A percentile compares a stretch with the other conserved stretches of the same genome.
These are phyloP conservation scores for Pontoporia blainvillei DNA, from an alignment of 2,113 vertebrate species.

Conservation along the genomic window DNA sequence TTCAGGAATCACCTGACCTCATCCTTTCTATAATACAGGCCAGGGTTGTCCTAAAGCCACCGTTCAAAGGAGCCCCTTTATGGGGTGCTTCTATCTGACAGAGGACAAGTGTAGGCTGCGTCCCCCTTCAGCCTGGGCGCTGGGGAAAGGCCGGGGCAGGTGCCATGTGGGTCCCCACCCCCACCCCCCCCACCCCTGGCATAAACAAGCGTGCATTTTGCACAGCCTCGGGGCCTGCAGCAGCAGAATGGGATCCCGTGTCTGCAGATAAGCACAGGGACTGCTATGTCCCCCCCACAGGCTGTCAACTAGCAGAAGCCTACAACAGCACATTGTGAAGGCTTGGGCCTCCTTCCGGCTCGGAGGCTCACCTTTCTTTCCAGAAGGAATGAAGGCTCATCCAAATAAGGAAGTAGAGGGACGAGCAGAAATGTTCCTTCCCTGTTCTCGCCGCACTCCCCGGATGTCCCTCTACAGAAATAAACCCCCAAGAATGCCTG, in stretches of 20 bases:
- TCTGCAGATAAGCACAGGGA: not conserved
- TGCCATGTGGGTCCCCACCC: not conserved
- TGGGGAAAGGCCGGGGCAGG: not conserved
- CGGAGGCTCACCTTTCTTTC: not conserved
- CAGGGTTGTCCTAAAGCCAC: not conserved
- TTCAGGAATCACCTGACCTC: not conserved
- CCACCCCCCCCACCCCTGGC: not conserved
- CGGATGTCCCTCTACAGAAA: rapidly evolving
- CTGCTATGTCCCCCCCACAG: rapidly evolving
- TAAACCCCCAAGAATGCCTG: rapidly evolving
- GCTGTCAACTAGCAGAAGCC: not conserved
- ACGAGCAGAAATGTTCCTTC: rapidly evolving
- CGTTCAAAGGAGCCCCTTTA: not conserved
- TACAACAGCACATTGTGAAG: not conserved
- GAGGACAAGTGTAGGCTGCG: not conserved
- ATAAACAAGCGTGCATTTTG: rapidly evolving
- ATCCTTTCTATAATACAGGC: not conserved
- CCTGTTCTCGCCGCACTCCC: not conserved
- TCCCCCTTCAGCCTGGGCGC: not conserved
- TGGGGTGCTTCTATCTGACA: rapidly evolving
- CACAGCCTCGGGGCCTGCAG: not conserved
- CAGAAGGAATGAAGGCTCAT: not conserved
- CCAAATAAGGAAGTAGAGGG: not conserved
- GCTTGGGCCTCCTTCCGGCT: not conserved
- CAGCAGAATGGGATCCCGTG: not conserved